Base-by-base conservation (phyloP, 64 coral and sea anemone genomes). In the Dendronephthya gigantea region DNA sequence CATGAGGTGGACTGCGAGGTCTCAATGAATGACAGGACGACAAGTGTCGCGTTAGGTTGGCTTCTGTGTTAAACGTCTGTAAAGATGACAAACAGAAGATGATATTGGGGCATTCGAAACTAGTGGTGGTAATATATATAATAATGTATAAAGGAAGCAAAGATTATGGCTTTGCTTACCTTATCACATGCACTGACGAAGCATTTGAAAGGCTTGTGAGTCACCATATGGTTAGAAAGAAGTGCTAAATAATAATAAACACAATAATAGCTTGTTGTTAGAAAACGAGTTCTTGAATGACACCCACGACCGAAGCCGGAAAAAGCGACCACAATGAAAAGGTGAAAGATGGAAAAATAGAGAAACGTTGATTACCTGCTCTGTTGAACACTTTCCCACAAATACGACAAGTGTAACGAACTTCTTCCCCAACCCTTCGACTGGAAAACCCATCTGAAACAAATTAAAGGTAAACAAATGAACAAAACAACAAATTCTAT, bases 331-430 rank as follows among this genome's bases (percentile, higher is more conserved):
- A n/a, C n/a, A n/a, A n/a, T n/a, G n/a, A n/a, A n/a, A n/a, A n/a
- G n/a, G 36, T 30, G 83, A 40, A 84, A 48, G 30, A 49, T 0
- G 11, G 5, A 69, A 65, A 35, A 17, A 85, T 50, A 86, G 0
- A 16, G 25, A 11, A 68, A 69, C 0, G 58, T 66, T 8, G 5
- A 17, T 86, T 27, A 97, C 94, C 94, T 97, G 94, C 94, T 93
- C 94, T 91, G 87, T 97, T 97, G 85, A 97, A 97, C 29, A 97
- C 84, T 59, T 97, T 97, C 49, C 94, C 94, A 84, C 94, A 97
- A 1, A 97, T 84, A 59, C 94, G 83, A 33, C 94, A 97, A 2
- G 94, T 97, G 43, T 97, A 97, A 51, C 94, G 93, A 68, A 33
- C 88, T 58, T 25, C 88, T 66, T 45, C 86, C 87, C 55, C 93